Percentiles rank a stretch among this genome's conserved stretches.
These are phyloP conservation scores for Dastarcus helophoroides DNA, from an alignment of 2,888 invertebrate genomes.

Conservation along the genomic window DNA sequence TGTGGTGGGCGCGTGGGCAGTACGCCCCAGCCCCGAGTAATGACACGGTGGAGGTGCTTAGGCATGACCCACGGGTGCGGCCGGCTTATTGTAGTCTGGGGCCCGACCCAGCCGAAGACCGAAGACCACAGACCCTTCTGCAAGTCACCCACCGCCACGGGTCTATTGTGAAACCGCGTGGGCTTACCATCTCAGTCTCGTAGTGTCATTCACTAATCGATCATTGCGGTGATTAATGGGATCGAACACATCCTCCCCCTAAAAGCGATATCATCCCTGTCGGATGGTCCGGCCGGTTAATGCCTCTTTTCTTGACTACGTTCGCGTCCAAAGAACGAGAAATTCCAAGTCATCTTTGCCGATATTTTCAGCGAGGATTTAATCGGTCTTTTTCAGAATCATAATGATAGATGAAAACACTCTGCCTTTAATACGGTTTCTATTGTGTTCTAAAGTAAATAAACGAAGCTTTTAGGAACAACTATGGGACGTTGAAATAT, in stretches of 20 bases:
- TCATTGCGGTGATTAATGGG: constrained; percentile 3
- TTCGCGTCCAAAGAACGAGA: too few relatives aligned
- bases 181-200: background rate
- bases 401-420: too few relatives aligned
- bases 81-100: constrained; percentile 12
- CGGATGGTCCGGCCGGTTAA: background rate
- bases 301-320: too few relatives aligned
- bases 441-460: too few relatives aligned
- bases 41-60: constrained; percentile 14
- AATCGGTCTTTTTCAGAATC: too few relatives aligned
- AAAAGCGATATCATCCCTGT: background rate
- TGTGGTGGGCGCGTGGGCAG: constrained; percentile 8
- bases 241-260: background rate
- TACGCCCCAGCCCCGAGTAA: constrained; percentile 12
- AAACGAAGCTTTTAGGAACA: too few relatives aligned
- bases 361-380: too few relatives aligned
- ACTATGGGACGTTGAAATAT: too few relatives aligned
- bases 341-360: background rate
- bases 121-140: background rate
- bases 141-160: constrained; percentile 3
- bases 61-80: constrained; percentile 9
- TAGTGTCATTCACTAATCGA: constrained; percentile 5
- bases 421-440: too few relatives aligned
- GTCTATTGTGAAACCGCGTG: constrained; percentile 1
- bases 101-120: constrained; percentile 1